Base-by-base conservation (phyloP, 2,113 vertebrate species). In the Perca schrenkii region DNA sequence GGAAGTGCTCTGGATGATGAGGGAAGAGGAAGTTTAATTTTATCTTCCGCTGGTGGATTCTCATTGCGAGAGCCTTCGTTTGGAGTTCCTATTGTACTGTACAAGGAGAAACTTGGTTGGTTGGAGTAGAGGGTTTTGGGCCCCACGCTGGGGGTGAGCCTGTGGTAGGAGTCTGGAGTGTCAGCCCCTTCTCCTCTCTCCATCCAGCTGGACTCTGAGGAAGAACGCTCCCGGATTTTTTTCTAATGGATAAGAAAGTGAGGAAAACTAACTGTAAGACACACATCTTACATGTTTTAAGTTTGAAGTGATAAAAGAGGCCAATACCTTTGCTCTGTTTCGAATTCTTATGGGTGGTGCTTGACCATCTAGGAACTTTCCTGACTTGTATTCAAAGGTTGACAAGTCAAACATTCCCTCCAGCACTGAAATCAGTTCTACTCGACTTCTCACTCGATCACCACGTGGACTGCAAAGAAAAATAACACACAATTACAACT, bases 341-440 rank as follows among this genome's bases (percentile, higher is more conserved):
- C 92, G 74, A 43, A 77, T 4, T 83, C 80, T 85, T 28, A 52
- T 10, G 5, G 80, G 79, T 3, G 22, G 83, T 13, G 36, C 31
- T 15, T 73, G 62, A 0, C 87, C 58, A 2, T 95, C 89, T 7
- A 90, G 56, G 50, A 97, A 94, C 67, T 88, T 86, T 43, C 97
- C 97, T 2, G 94, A 85, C 91, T 95, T 97, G 93, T 95, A 98
- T 49, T 98, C 95, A n/a, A 97, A 98, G 34, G 89, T 69, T 8
- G 94, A 87, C 52, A 98, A 79, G 84, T 97, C 96, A 0, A 95
- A 85, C 0, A 85, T 40, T 31, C 94, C 94, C 11, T 93, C 94
- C 65, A 97, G 34, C 73, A 94, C 92, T n/a, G 95, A 94, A 0
- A 79, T 58, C 73, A 98, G 90, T 57, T 98, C 97, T 34, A 97